Percentiles rank a stretch among this genome's conserved stretches.
phyloP scores from a whole-genome alignment of 2,797 vertebrate genomes.

The Mormyrus proboscirostris region DNA sequence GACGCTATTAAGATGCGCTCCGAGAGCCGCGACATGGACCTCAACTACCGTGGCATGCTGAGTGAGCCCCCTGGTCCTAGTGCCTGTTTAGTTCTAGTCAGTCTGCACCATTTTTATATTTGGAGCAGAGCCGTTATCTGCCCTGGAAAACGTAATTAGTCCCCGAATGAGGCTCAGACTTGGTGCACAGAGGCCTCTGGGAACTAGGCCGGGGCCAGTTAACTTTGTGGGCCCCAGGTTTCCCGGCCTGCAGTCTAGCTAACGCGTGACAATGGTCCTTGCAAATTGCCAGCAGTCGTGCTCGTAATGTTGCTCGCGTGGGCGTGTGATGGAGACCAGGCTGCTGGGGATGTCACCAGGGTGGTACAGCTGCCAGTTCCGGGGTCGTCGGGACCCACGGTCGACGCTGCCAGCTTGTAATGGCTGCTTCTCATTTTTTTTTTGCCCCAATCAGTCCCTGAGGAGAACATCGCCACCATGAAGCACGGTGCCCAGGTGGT shows the following conservation, averaged over 20 bases:
- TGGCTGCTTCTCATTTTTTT: not conserved
- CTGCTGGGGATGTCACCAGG: not conserved
- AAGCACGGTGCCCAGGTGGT: slow-evolving; percentile 93
- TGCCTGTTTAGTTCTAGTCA: not conserved
- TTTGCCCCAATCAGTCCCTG: slow-evolving; percentile 68
- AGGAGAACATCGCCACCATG: slow-evolving; percentile 97
- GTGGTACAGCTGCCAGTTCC: not conserved
- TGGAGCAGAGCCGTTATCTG: not conserved
- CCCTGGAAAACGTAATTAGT: not conserved
- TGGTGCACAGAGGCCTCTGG: not conserved
- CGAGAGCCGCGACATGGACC: slow-evolving; percentile 96
- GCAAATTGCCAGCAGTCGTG: not conserved
- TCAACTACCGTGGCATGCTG: slow-evolving; percentile 95
- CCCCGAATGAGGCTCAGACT: not conserved
- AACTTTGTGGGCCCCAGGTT: not conserved
- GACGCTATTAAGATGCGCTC: slow-evolving; percentile 96
- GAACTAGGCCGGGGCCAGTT: not conserved
- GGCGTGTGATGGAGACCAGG: not conserved
- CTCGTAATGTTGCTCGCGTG: not conserved
- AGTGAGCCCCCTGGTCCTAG: slow-evolving; percentile 59
- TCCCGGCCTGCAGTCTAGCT: not conserved
- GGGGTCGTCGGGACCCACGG: not conserved
- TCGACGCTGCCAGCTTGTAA: not conserved
- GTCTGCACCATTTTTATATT: slow-evolving; percentile 20
- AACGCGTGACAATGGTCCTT: not conserved